These are phyloP conservation scores for Hafferia zeledoni DNA, from an alignment of 2,797 vertebrate species.

Conservation along the genomic window DNA sequence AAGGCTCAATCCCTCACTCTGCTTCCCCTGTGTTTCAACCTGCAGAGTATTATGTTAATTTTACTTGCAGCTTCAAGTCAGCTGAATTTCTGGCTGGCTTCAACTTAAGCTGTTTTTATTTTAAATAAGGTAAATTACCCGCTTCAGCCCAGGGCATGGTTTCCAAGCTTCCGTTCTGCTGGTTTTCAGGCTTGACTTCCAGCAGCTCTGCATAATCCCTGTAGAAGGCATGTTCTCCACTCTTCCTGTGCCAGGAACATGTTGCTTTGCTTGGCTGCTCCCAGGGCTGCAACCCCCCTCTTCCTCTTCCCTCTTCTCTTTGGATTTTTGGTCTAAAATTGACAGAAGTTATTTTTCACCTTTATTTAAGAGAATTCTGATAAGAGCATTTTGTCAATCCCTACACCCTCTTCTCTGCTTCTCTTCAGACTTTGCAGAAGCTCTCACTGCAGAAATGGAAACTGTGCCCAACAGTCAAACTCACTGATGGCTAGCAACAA, in stretches of 20 bases:
- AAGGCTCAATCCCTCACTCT: constrained; percentile 24
- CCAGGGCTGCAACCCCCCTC: neutral
- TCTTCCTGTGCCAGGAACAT: constrained; percentile 22
- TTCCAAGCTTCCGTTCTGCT: constrained; percentile 42
- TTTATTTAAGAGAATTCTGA: neutral
- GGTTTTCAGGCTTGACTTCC: constrained; percentile 49
- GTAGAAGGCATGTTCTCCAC: neutral
- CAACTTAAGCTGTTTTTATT: constrained; percentile 66
- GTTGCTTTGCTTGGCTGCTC: neutral
- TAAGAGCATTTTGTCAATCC: neutral
- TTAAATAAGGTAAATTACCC: constrained; percentile 63
- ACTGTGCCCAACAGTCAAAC: neutral
- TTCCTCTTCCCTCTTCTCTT: neutral
- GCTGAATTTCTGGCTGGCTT: constrained; percentile 63
- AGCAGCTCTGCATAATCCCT: constrained; percentile 44
- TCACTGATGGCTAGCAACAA: neutral
- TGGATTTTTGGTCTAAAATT: constrained; percentile 16
- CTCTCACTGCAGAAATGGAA: neutral
- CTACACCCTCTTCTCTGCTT: neutral
- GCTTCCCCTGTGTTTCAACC: constrained; percentile 56
- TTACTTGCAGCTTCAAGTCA: constrained; percentile 63
- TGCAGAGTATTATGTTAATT: constrained; percentile 57
- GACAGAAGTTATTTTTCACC: neutral
- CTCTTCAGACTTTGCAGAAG: neutral
- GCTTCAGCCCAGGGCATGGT: constrained; percentile 9